A percentile compares a stretch with the other conserved stretches of the same genome.
Conservation (phyloP, 2,113 vertebrate genomes). For the Microcebus jonahi region DNA sequence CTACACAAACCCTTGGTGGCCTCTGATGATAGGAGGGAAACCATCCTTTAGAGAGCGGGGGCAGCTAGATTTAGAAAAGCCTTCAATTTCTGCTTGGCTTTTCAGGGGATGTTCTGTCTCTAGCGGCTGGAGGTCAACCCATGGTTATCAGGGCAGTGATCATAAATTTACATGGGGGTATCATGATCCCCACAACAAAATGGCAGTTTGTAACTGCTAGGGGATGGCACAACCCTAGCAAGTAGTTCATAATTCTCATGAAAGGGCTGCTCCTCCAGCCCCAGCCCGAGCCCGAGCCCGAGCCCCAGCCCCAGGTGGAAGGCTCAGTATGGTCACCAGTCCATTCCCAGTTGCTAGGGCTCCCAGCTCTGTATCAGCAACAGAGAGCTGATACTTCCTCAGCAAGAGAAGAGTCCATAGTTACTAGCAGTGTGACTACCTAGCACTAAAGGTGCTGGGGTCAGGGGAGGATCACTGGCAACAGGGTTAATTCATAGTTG, state of each 20-base stretch:
- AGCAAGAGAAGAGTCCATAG: background rate
- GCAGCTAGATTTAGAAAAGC: background rate
- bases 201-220: background rate
- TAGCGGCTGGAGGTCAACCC: no score
- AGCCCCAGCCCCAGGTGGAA: background rate
- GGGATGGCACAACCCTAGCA: background rate
- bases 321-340: no score
- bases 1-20: background rate
- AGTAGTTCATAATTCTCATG: background rate
- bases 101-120: accelerated
- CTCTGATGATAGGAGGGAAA: background rate
- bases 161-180: accelerated
- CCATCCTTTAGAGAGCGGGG: background rate
- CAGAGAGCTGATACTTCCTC: background rate
- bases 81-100: background rate
- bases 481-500: background rate
- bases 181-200: background rate
- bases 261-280: background rate
- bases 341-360: background rate
- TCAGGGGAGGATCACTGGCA: background rate
- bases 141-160: background rate
- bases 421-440: no score
- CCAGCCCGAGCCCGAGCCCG: background rate
- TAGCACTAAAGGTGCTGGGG: background rate
- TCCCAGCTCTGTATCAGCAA: no score